Evolutionary conservation across 2,888 invertebrate species (phyloP), one percentile per base, ranked within the genome.

Genomic region (Macrophya alboannulata): DNA sequence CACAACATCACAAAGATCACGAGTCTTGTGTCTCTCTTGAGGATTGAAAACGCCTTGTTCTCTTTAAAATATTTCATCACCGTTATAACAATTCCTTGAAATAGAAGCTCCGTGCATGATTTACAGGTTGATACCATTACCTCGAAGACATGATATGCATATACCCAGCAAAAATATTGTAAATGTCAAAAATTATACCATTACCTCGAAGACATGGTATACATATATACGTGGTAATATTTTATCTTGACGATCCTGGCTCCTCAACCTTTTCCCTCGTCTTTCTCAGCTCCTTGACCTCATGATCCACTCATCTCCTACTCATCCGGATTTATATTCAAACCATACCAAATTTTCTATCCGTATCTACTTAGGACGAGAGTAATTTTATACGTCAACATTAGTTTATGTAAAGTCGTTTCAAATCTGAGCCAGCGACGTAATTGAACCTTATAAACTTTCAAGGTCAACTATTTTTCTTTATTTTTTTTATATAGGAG

Each of bases 301-400:
- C 3, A 31, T 55, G n/a, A 55, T n/a, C 55, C 8, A 40, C 43
- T 43, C 4, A 3, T n/a, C 21, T 6, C 43, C n/a, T 40, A 21
- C 21, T 72, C 40, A 72, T 72, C 71, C n/a, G 4, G 43, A 40
- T 72, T 40, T 21, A n/a, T 43, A 72, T 72, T 72, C 43, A 40
- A 17, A 72, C 17, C 71, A n/a, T 17, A 9, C 40, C 17, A n/a
- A 37, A n/a, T 17, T 3, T 10, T 37, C 40, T 17, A n/a, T n/a
- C 37, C 40, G 17, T 17, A 40, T 6, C 17, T 5, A 51, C 17
- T 62, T 62, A 62, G 15, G 40, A 40, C 17, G 8, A 40, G n/a
- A 31, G 40, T 40, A 40, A 71, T 71, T 71, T n/a, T 37, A 71
- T n/a, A 40, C 40, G 15, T 15, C 17, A 17, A 31, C 71, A 25